These are phyloP conservation scores for Anguilla obscura DNA, from an alignment of 2,797 vertebrate species.

Conservation along the genomic window DNA sequence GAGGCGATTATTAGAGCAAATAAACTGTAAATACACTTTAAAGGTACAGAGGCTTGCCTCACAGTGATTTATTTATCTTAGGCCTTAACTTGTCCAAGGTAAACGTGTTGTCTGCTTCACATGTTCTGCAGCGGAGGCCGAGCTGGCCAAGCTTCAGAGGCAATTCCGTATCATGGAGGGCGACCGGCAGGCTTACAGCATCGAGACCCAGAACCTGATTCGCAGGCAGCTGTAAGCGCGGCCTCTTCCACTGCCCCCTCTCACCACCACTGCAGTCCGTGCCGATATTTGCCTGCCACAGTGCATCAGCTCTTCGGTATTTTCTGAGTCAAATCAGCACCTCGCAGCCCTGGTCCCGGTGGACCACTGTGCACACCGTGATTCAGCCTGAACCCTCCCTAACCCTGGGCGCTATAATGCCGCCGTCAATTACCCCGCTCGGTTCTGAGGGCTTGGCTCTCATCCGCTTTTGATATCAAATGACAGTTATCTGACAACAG, in stretches of 20 bases:
- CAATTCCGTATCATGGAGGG: constrained; percentile 65
- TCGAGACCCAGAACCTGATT: constrained; percentile 57
- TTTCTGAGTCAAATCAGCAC: neutral
- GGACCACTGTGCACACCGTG: no score
- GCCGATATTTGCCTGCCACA: neutral
- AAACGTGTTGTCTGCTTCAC: neutral
- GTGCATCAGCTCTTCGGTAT: neutral
- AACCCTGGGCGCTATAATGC: no score
- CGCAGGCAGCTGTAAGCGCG: constrained; percentile 64
- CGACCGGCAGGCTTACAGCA: constrained; percentile 55
- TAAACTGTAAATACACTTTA: neutral
- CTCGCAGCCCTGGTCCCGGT: neutral
- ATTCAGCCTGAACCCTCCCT: no score
- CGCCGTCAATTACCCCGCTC: no score
- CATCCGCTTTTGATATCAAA: neutral
- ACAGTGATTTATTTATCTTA: neutral
- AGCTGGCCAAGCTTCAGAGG: constrained; percentile 63
- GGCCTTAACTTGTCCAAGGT: neutral
- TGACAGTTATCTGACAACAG: neutral
- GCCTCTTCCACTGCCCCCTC: neutral
- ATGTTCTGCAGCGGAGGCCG: constrained; percentile 55
- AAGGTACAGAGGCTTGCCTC: no score
- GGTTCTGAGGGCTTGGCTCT: no score
- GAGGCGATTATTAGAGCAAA: neutral
- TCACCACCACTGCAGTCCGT: neutral